These are phyloP conservation scores for Poecilia latipinna DNA, from an alignment of 2,113 vertebrate species.

Conservation along the genomic window DNA sequence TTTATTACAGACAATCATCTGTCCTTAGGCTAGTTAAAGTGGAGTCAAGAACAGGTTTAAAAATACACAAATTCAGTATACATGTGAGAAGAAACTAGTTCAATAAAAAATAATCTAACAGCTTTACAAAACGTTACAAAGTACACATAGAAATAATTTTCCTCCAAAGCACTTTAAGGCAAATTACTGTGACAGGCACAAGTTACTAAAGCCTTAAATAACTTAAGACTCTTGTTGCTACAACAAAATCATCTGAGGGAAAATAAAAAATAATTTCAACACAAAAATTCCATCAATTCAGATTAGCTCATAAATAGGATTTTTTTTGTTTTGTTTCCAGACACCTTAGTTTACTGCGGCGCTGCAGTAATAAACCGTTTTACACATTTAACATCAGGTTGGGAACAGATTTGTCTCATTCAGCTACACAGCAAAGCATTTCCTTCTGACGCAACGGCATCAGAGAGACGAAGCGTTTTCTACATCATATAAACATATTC, in stretches of 20 bases:
- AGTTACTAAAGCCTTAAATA: conserved; percentile 75
- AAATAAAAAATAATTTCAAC: conserved; percentile 40
- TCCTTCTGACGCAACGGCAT: conserved; percentile 43
- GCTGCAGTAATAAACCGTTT: conserved; percentile 29
- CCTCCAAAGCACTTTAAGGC: conserved; percentile 76
- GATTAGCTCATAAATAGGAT: conserved; percentile 64
- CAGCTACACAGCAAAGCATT: conserved; percentile 56
- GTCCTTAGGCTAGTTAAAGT: conserved; percentile 74
- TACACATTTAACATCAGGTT: conserved; percentile 54
- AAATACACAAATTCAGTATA: conserved; percentile 81
- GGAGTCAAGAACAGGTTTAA: conserved; percentile 79
- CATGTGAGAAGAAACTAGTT: conserved; percentile 79
- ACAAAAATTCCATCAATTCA: conserved; percentile 54
- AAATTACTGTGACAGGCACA: conserved; percentile 78
- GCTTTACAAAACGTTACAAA: conserved; percentile 81
- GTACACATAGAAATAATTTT: conserved; percentile 73
- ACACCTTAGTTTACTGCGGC: conserved; percentile 27
- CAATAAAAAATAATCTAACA: conserved; percentile 82
- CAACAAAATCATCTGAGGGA: conserved; percentile 45
- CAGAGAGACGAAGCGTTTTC: conserved; percentile 53
- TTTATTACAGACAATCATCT: conserved; percentile 77
- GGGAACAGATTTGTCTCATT: conserved; percentile 48
- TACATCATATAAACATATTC: conserved; percentile 63
- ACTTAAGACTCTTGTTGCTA: conserved; percentile 60
- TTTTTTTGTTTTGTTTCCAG: conserved; percentile 24